Percentiles rank a stretch among this genome's conserved stretches.
Evolutionary conservation across 2,797 vertebrate genomes (phyloP).

Genomic region (Clamator glandarius): DNA sequence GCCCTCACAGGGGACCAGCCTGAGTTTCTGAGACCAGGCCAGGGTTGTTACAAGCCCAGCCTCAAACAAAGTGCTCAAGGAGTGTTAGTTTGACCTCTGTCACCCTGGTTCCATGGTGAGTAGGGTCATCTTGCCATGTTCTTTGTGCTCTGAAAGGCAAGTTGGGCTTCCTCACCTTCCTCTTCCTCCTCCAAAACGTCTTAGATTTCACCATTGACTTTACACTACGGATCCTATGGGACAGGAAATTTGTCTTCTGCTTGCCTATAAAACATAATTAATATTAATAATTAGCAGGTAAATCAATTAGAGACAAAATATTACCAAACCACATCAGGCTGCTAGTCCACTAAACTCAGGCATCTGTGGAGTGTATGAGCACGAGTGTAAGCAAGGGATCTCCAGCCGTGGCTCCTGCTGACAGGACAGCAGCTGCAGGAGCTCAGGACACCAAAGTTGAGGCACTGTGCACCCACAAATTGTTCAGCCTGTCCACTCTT

Average conservation of each 20-base stretch:
- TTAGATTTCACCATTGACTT: background rate
- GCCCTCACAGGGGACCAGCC: background rate
- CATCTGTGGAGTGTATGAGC: background rate
- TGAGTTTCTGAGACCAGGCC: rapidly evolving
- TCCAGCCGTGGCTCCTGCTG: background rate
- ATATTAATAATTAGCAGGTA: background rate
- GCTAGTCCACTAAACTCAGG: background rate
- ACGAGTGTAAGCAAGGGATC: rapidly evolving
- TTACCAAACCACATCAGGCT: background rate
- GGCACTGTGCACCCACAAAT: background rate
- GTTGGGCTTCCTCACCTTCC: background rate
- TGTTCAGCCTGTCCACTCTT: background rate
- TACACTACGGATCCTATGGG: background rate
- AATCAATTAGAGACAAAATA: background rate
- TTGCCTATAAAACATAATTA: background rate
- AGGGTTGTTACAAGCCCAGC: rapidly evolving
- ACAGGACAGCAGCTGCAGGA: background rate
- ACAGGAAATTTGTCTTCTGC: background rate
- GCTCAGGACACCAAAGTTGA: background rate
- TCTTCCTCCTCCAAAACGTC: background rate
- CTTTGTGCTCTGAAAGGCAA: background rate
- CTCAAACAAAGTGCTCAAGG: background rate
- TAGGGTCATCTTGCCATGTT: rapidly evolving
- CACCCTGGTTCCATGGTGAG: rapidly evolving
- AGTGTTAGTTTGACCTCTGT: background rate